Base-by-base conservation (phyloP, 2,113 vertebrate genomes). In the Harpagus bidentatus region DNA sequence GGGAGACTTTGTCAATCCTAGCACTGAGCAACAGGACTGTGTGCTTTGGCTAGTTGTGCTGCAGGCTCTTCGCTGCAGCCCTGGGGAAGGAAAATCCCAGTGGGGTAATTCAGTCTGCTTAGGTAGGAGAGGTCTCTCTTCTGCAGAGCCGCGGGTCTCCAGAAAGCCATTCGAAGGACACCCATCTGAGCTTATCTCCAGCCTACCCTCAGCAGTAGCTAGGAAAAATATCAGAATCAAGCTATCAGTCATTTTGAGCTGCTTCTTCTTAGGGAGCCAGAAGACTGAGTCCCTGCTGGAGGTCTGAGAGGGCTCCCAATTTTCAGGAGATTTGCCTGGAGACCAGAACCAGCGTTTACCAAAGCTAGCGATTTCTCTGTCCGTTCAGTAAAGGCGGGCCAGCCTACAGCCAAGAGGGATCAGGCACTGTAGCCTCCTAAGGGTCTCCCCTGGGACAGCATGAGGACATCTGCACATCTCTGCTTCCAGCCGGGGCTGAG, bases 381-480 rank as follows among this genome's bases (percentile, higher is more conserved):
- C 47, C 16, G 1, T 7, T 58, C 32, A 61, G 38, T 29, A n/a
- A 36, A 40, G 50, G 11, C 56, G 48, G 17, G 13, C 6, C 63
- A 93, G 9, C 34, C 47, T 62, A 76, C 43, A 80, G 50, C 22
- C 50, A 67, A 79, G 42, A 83, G 38, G 8, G 3, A 45, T 19
- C 0, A 0, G 23, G 31, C 29, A 48, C 50, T 47, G 13, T 0
- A 13, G 1, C 21, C 31, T 53, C 28, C 4, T 3, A 29, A 73
- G 32, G 10, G 3, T 52, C 6, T 69, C 15, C 19, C 16, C 21
- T 36, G n/a, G 23, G 9, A 38, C 12, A 79, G 21, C 38, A 16
- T 1, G 2, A 72, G 11, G 1, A 17, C 20, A 45, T 10, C 2
- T 59, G 31, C 16, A 25, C 21, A 38, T 34, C 23, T 20, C 52